Evolutionary conservation across 1,140 invertebrate genomes (phyloP), one percentile per base, ranked within the genome.

Genomic region (Zaprionus tsacasi): DNA sequence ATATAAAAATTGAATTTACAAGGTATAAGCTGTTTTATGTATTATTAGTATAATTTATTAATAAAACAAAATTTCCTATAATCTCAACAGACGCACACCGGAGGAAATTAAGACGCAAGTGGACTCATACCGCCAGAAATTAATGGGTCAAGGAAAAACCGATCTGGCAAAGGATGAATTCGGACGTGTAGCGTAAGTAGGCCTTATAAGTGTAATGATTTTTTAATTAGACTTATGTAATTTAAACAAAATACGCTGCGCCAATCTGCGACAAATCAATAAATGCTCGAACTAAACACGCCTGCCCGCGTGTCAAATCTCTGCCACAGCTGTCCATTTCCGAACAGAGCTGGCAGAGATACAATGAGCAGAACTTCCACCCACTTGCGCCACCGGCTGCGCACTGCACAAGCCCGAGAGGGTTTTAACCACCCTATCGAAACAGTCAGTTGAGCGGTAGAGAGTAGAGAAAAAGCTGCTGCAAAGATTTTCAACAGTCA

Each of bases 101-200:
- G 96, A 97, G 82, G 96, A 97, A 91, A 97, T 98, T 73, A 95
- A 96, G 74, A 93, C 95, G 79, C 97, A 97, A 82, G 96, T 98
- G 48, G 94, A 95, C 30, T 95, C 95, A 50, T 98, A 96, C 93
- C 94, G 97, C 33, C 95, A 95, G 83, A 96, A 97, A 93, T 94
- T 98, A 76, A 94, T 96, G 88, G 93, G 93, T 81, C 90, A 93
- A 74, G 93, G 85, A 45, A 92, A 93, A 80, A 83, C 75, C 17
- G 93, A 94, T 86, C 87, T 95, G 76, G 93, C 95, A 40, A 94
- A 94, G 81, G 96, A 97, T 94, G 95, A 96, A 91, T 96, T 95
- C 92, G 96, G 96, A 65, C 94, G 96, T 92, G 94, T 96, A 82
- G 93, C 95, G 96, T 97, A 93, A 96, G 96, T 96, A 92, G 7